phyloP scores from a whole-genome alignment of 1,140 invertebrate species.

The Nasonia giraulti region DNA sequence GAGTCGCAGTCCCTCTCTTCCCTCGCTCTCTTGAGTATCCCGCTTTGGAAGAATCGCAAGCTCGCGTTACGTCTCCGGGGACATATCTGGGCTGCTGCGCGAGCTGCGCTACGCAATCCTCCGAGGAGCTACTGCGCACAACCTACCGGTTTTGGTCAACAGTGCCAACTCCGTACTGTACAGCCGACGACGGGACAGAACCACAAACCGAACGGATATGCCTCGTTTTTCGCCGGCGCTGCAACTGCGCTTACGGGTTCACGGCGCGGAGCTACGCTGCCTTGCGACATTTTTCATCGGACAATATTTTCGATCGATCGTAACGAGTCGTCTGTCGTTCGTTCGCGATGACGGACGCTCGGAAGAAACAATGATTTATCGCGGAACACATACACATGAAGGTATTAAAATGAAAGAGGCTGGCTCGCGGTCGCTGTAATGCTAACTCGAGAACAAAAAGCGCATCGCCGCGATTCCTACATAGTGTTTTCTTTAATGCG shows the following conservation, averaged over 20 bases:
- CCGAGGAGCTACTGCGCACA: conserved; percentile 34
- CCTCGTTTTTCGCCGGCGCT: conserved; percentile 55
- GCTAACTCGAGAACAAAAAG: no score
- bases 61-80: conserved; percentile 60
- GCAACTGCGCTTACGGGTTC: conserved; percentile 21
- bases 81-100: conserved; percentile 64
- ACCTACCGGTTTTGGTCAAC: conserved; percentile 67
- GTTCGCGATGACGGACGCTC: no score
- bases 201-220: conserved; percentile 60
- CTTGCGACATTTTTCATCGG: no score
- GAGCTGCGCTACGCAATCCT: conserved; percentile 54
- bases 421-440: neutral
- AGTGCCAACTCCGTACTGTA: conserved; percentile 51
- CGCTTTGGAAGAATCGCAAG: neutral
- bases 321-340: no score
- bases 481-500: neutral
- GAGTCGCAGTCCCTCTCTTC: neutral
- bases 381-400: no score
- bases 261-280: neutral
- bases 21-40: neutral
- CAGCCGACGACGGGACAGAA: conserved; percentile 38
- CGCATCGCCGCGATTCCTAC: no score
- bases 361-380: no score
- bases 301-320: no score
- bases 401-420: neutral